A percentile compares a stretch with the other conserved stretches of the same genome.
Evolutionary conservation across 2,888 invertebrate species (phyloP).

Genomic region (Palloptera scutellata): DNA sequence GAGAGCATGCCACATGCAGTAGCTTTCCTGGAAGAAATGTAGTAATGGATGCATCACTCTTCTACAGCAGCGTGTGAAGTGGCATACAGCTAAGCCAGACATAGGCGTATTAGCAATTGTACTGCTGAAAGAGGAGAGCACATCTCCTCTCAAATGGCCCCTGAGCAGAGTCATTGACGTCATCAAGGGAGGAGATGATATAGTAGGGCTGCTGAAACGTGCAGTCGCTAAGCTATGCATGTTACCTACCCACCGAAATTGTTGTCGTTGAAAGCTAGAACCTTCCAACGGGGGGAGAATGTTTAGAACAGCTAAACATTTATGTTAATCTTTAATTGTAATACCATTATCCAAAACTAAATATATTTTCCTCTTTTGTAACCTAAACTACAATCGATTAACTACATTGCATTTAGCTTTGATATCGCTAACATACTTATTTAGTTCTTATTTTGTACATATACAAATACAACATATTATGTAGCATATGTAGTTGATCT

Average conservation of each 20-base stretch:
- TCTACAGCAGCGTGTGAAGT: slow-evolving; percentile 37
- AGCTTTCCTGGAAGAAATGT: slow-evolving; percentile 35
- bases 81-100: slow-evolving; percentile 28
- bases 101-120: slow-evolving; percentile 20
- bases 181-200: slow-evolving; percentile 28
- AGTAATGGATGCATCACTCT: slow-evolving; percentile 29
- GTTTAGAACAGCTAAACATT: too few species aligned
- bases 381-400: too few species aligned
- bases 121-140: slow-evolving; percentile 29
- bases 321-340: too few species aligned
- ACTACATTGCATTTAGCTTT: too few species aligned
- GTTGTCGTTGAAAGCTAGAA: slow-evolving; percentile 29
- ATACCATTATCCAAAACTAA: too few species aligned
- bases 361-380: too few species aligned
- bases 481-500: too few species aligned
- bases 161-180: slow-evolving; percentile 33
- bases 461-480: too few species aligned
- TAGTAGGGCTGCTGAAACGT: slow-evolving; percentile 28
- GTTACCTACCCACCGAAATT: slow-evolving; percentile 22
- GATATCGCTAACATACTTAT: too few species aligned
- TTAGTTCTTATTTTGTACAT: too few species aligned
- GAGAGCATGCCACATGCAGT: slow-evolving; percentile 22
- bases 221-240: slow-evolving; percentile 32
- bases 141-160: slow-evolving; percentile 35
- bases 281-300: slow-evolving; percentile 35